Conservation (phyloP, 2,797 vertebrate species). For the Potorous gilbertii region DNA sequence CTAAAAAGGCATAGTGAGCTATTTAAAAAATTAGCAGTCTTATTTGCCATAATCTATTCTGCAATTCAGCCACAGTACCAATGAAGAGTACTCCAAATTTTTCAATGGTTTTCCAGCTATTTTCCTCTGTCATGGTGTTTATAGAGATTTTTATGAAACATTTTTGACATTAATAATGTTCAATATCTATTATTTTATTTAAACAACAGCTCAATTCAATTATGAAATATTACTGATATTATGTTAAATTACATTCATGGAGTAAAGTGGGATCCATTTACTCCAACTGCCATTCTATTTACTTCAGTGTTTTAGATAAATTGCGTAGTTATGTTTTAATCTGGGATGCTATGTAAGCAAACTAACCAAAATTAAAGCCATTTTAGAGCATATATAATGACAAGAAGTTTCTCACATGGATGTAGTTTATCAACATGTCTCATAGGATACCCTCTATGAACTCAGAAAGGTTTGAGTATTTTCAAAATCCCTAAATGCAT, state of each 20-base stretch:
- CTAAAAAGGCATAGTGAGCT: neutral
- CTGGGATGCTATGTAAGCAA: neutral
- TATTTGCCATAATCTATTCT: constrained; percentile 7
- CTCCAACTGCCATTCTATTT: neutral
- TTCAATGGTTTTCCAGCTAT: constrained; percentile 18
- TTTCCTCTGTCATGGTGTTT: constrained; percentile 11
- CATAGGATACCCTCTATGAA: neutral
- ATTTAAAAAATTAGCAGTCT: constrained; percentile 8
- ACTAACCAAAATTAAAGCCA: neutral
- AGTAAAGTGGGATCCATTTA: neutral
- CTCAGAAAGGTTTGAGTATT: neutral
- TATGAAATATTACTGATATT: neutral
- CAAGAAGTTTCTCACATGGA: neutral
- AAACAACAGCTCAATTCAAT: neutral
- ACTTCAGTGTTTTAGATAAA: neutral
- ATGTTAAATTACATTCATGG: neutral
- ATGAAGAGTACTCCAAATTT: constrained; percentile 14
- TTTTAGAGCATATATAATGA: neutral
- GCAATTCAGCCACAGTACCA: neutral
- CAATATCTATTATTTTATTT: neutral
- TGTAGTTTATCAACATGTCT: neutral
- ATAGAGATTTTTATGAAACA: neutral
- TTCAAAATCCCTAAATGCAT: neutral
- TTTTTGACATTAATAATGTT: neutral
- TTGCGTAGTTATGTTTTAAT: neutral